phyloP scores from a whole-genome alignment of 2,797 vertebrate species.

The Otus scops region DNA sequence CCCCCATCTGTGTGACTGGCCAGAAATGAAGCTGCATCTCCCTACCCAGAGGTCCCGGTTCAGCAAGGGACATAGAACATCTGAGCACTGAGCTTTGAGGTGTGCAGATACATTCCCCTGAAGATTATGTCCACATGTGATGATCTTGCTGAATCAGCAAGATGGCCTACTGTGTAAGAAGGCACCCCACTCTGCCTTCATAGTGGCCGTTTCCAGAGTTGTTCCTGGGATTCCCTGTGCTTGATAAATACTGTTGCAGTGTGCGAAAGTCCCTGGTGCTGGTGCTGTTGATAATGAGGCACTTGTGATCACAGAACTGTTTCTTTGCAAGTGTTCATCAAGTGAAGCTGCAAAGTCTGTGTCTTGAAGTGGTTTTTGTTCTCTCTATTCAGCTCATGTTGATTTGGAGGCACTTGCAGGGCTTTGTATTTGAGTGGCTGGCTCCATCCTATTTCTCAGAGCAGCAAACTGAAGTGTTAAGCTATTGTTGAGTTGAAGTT shows the following conservation, averaged over 20 bases:
- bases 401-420: neutral
- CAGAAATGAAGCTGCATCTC: neutral
- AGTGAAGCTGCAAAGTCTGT: neutral
- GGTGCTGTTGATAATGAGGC: neutral
- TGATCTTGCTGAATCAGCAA: neutral
- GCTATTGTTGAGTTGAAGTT: neutral
- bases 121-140: neutral
- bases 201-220: neutral
- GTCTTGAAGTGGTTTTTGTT: neutral
- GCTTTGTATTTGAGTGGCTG: neutral
- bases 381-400: neutral
- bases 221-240: neutral
- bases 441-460: neutral
- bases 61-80: neutral
- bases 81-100: neutral
- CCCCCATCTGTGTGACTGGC: neutral
- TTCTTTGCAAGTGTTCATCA: neutral
- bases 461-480: neutral
- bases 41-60: neutral
- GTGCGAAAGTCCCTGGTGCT: neutral
- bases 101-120: neutral
- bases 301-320: neutral
- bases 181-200: rapidly evolving
- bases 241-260: neutral
- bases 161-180: neutral